Base-by-base conservation (phyloP, 2,888 invertebrate species). In the Acleris literana region DNA sequence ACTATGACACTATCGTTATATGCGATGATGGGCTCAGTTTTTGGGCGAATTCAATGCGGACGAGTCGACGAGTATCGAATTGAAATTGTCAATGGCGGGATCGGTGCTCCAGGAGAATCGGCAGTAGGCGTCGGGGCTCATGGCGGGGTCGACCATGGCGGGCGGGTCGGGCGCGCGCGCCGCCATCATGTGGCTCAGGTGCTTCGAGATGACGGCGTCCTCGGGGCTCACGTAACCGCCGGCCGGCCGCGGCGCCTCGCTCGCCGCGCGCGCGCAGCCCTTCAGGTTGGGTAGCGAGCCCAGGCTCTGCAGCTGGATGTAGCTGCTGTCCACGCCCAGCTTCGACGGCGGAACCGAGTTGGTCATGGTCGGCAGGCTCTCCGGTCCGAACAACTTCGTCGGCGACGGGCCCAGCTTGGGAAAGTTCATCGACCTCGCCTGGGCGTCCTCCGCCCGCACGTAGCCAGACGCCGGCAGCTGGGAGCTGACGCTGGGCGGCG, bases 21-120 rank as follows among this genome's bases (percentile, higher is more conserved):
- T 71, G 72, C 75, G 71, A 75, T 71, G 72, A 76, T 80, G 71
- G 75, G 72, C 72, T 90, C 82, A 89, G 76, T 92, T 88, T 70
- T 90, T 89, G 69, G 84, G 78, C 46, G 83, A 74, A 73, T 87
- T 84, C 72, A 85, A 78, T 70, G 84, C 81, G 51, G 85, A 80
- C 63, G 90, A 81, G 70, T 90, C 88, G 59, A 85, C 80, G 68
- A 90, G 87, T 69, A 92, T 79, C 70, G 91, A 84, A 76, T 90
- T 86, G 64, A 92, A 80, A 77, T 92, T 92, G 74, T 92, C 92
- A 72, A 90, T 88, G 13, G 87, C 83, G 25, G 92, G 91, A 74
- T 91, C 91, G 60, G 86, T 89, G 78, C 91, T 92, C 93, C 92
- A 92, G 3, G 93, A 93, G 76, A 93, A 93, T 20, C 92, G 86